Evolutionary conservation across 2,113 vertebrate genomes (phyloP), one percentile per base, ranked within the genome.

Genomic region (Mohoua ochrocephala): DNA sequence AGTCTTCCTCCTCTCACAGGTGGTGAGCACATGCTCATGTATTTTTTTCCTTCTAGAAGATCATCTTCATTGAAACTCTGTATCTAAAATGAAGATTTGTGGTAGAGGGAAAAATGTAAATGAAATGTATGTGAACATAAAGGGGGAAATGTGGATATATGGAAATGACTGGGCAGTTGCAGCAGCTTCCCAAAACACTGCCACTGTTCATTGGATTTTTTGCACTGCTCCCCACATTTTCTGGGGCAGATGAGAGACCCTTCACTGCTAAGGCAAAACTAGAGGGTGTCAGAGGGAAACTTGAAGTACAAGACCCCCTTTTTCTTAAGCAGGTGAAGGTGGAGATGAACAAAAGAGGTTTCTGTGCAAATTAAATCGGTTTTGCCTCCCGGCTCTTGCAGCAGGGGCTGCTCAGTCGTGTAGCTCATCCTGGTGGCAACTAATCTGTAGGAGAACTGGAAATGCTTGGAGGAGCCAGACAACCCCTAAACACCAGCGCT

Each of bases 181-280:
- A 41, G 4, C 31, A 41, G 44, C 42, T 88, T 50, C 30, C 49
- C 3, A 1, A 44, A 78, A 30, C 27, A 6, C n/a, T 77, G 26
- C 13, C 13, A 5, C 9, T 10, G 3, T 33, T 26, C 54, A 11
- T 3, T 0, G 2, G 21, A 24, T 39, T 2, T 23, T 28, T 47
- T 82, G 63, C 42, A 8, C 14, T 18, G 9, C 31, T 45, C 49
- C 33, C 20, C 7, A 1, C 23, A 13, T 45, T 37, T 22, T 27
- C 22, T 74, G 14, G 19, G 47, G 59, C 9, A 78, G 31, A 17
- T 11, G 15, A 54, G 8, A 39, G 31, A 39, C 41, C 28, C 5
- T 35, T 17, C 23, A 8, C 19, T 10, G 50, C 39, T 18, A 13
- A 81, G 39, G 13, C 31, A 67, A 63, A 84, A 42, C 2, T 19